Conservation (phyloP, 2,797 vertebrate genomes). For the Pelobates cultripes region DNA sequence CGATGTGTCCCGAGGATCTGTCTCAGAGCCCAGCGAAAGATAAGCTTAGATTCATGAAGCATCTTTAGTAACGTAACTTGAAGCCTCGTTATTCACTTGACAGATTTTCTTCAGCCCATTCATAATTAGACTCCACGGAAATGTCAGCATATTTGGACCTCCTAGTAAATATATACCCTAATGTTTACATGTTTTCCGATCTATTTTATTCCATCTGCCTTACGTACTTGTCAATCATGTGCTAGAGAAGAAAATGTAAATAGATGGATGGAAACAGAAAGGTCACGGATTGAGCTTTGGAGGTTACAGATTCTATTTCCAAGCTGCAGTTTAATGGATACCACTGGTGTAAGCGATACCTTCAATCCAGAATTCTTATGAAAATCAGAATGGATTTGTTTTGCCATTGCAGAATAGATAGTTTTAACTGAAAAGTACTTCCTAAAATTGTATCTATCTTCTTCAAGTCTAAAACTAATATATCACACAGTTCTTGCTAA, state of each 20-base stretch:
- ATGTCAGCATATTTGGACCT: neutral
- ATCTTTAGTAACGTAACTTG: neutral
- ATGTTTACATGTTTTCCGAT: neutral
- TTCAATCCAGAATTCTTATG: no score
- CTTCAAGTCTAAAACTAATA: no score
- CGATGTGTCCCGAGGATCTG: neutral
- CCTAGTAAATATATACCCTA: neutral
- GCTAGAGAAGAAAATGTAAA: neutral
- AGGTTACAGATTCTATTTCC: neutral
- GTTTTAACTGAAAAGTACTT: no score
- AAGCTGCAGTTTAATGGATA: neutral
- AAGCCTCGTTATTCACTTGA: neutral
- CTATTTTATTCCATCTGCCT: neutral
- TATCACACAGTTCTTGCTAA: no score
- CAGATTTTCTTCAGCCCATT: neutral
- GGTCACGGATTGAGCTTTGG: neutral
- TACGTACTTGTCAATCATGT: constrained; percentile 7
- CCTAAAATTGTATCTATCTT: no score
- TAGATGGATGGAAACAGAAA: neutral
- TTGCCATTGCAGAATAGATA: no score
- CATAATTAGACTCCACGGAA: neutral
- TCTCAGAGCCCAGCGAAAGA: neutral
- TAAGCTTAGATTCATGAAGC: neutral
- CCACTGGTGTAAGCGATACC: no score
- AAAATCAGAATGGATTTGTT: no score